Percentiles rank a stretch among this genome's conserved stretches.
Conservation (phyloP, 1,140 invertebrate genomes). For the Eurosta solidaginis region DNA sequence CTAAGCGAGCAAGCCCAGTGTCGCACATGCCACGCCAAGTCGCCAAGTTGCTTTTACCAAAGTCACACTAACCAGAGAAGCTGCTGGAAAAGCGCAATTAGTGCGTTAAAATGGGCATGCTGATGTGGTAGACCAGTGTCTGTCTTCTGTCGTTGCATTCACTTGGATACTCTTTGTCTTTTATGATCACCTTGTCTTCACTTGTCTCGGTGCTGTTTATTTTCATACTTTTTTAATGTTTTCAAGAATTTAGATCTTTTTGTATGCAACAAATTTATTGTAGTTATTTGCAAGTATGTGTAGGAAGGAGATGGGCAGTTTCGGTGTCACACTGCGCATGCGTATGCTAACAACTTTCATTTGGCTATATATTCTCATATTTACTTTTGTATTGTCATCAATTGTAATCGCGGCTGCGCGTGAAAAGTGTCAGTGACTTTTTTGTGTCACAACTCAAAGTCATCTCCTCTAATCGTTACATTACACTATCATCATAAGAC, state of each 20-base stretch:
- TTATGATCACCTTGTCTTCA: too few species aligned
- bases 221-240: not conserved
- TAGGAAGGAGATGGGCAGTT: not conserved
- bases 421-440: slow-evolving; percentile 10
- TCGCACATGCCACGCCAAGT: not conserved
- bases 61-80: not conserved
- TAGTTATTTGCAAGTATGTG: not conserved
- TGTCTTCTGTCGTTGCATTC: not conserved
- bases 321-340: not conserved
- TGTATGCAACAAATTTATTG: not conserved
- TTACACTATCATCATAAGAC: not conserved
- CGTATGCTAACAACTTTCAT: not conserved
- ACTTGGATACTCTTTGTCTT: not conserved
- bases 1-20: not conserved
- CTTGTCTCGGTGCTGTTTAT: not conserved
- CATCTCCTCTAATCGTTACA: not conserved
- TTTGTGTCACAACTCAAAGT: slow-evolving; percentile 9
- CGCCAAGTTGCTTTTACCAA: not conserved
- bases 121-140: not conserved
- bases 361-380: not conserved
- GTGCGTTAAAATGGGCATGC: slow-evolving; percentile 28
- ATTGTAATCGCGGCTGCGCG: not conserved
- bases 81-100: slow-evolving; percentile 27
- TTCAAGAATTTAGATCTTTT: not conserved
- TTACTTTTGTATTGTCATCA: not conserved